These are phyloP conservation scores for Eurystomus glaucurus DNA, from an alignment of 2,797 vertebrate species.

Conservation along the genomic window DNA sequence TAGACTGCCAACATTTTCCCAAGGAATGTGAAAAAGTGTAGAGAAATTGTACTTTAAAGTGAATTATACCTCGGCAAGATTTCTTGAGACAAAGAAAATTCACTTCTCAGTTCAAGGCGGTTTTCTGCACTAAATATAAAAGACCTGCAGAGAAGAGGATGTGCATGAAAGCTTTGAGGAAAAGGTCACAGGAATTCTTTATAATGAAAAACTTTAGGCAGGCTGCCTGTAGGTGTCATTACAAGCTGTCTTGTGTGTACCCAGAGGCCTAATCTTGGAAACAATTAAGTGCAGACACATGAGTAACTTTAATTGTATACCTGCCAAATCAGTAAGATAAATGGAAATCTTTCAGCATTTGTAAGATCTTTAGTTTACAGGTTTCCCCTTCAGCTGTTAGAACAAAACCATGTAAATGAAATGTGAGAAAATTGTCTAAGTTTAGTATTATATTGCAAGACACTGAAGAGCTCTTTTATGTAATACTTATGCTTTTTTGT, in stretches of 20 bases:
- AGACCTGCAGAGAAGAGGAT: background rate
- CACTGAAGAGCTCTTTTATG: background rate
- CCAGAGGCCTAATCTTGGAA: background rate
- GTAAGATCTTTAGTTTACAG: background rate
- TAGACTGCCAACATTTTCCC: background rate
- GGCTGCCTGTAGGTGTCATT: slow-evolving; percentile 49
- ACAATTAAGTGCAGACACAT: slow-evolving; percentile 12
- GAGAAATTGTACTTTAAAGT: background rate
- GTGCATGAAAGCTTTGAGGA: slow-evolving; percentile 40
- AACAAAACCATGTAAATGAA: background rate
- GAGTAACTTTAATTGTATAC: slow-evolving; percentile 23
- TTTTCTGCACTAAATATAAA: slow-evolving; percentile 21
- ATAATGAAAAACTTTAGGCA: slow-evolving; percentile 4
- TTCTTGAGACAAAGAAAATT: slow-evolving; percentile 32
- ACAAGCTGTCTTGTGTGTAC: background rate
- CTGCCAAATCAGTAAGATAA: background rate
- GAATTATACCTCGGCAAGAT: slow-evolving; percentile 6
- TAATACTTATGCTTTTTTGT: background rate
- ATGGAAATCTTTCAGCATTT: background rate
- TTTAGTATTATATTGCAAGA: background rate
- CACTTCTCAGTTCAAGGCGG: slow-evolving; percentile 29
- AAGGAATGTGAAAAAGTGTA: background rate
- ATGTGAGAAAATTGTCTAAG: background rate
- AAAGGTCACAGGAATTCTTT: slow-evolving; percentile 44
- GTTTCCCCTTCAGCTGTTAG: background rate